Evolutionary conservation across 2,888 invertebrate species (phyloP), one percentile per base, ranked within the genome.

Genomic region (Tethea ocularis): DNA sequence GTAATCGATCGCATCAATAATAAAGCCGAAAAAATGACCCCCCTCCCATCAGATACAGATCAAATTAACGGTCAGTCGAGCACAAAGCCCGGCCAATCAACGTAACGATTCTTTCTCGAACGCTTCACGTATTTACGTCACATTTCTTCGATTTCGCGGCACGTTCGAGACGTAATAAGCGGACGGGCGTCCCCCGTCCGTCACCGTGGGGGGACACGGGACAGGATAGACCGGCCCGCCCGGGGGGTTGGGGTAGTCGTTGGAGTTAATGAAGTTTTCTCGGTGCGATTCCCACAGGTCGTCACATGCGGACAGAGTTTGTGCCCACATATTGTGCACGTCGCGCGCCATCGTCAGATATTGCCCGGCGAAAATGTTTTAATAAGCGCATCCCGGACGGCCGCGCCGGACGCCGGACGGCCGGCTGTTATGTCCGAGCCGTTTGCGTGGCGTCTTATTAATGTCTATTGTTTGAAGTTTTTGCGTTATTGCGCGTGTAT

Each of bases 201-300:
- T 86, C 85, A 82, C 74, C 71, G 72, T 64, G 71, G 72, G 72
- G 71, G 64, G 73, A 75, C 65, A 62, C 62, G 61, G 61, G 54
- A 57, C 54, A 52, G 52, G 53, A n/a, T 52, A 29, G 46, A 51
- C 13, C 54, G 74, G 61, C 69, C 68, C 61, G 68, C 63, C 53
- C 60, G 62, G 73, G 74, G 72, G 67, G 72, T 67, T 74, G 74
- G 67, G 72, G 83, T 82, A 83, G 84, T 84, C 84, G 88, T 83
- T 82, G 84, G 88, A 89, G 91, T 93, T 93, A 93, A 93, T 93
- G 93, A 93, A 93, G 93, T 93, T 93, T 93, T 91, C 92, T 90
- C 89, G 83, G 84, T 85, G 85, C 91, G 92, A 93, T 89, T 93
- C 93, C 93, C 93, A 89, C 92, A 88, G 93, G 93, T 93, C 93